phyloP scores from a whole-genome alignment of 2,888 invertebrate species.

The Drosophila barbarae region DNA sequence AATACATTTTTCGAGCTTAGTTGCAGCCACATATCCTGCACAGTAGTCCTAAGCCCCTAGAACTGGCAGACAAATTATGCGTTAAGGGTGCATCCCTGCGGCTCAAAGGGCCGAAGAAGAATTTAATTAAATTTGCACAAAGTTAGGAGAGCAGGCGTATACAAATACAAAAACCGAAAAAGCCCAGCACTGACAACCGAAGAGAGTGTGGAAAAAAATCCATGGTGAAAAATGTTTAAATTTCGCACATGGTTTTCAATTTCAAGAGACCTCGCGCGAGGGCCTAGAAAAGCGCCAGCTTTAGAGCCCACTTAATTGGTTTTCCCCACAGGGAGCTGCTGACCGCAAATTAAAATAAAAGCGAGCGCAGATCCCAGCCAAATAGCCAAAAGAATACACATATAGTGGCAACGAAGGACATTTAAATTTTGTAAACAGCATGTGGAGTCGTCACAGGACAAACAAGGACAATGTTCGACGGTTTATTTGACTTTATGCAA shows the following conservation, averaged over 20 bases:
- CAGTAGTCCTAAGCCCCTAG: constrained; percentile 9
- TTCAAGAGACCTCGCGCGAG: constrained; percentile 1
- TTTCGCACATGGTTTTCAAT: constrained; percentile 39
- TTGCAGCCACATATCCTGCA: constrained; percentile 7
- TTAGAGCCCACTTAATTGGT: constrained; percentile 56
- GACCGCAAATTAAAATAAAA: constrained; percentile 49
- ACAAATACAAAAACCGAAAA: constrained; percentile 17
- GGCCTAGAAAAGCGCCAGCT: constrained; percentile 21
- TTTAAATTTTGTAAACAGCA: constrained; percentile 24
- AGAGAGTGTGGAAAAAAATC: constrained; percentile 8
- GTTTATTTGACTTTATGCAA: constrained; percentile 50
- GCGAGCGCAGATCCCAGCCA: constrained; percentile 8
- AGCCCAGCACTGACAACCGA: constrained; percentile 19
- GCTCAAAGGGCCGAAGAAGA: constrained; percentile 62
- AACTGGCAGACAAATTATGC: constrained; percentile 65
- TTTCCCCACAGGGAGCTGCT: constrained; percentile 29
- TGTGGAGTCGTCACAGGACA: constrained; percentile 18
- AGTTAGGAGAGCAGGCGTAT: constrained; percentile 19
- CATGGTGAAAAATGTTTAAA: constrained; percentile 14
- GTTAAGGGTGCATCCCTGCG: constrained; percentile 58
- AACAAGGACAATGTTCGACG: constrained; percentile 26
- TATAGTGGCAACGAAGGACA: constrained; percentile 5
- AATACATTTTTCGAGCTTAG: constrained; percentile 28
- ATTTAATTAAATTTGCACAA: constrained; percentile 66
- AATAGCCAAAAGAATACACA: constrained; percentile 17